These are phyloP conservation scores for Chelonia mydas DNA, from an alignment of 2,797 vertebrate genomes.

Conservation along the genomic window DNA sequence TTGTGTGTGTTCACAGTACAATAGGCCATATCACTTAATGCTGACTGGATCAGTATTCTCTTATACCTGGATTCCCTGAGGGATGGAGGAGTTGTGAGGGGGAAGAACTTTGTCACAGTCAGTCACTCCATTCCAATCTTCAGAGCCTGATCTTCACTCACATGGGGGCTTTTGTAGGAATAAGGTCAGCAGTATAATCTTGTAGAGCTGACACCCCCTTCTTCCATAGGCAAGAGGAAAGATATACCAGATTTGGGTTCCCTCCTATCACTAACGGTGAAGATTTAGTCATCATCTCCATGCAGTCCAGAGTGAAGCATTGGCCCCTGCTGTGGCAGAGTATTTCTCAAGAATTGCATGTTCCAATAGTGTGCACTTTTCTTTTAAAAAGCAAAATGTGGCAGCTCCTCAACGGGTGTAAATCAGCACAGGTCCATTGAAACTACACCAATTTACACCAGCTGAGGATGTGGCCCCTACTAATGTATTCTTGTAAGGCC, in stretches of 20 bases:
- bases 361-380: not conserved
- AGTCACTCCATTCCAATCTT: slow-evolving; percentile 42
- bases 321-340: accelerated
- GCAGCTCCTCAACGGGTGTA: not conserved
- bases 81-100: slow-evolving; percentile 20
- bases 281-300: not conserved
- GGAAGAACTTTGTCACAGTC: not conserved
- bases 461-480: not conserved
- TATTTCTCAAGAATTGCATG: accelerated
- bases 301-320: not conserved
- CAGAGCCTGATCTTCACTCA: slow-evolving; percentile 42
- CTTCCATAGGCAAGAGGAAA: not conserved
- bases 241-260: not conserved
- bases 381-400: not conserved
- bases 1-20: not conserved
- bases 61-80: not conserved
- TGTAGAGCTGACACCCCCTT: not conserved
- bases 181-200: not conserved
- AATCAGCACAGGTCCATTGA: not conserved
- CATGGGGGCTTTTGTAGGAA: not conserved
- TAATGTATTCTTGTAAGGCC: not conserved
- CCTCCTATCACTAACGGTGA: not conserved
- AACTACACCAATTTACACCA: not conserved
- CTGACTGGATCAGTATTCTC: slow-evolving; percentile 19
- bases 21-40: not conserved